Base-by-base conservation (phyloP, 2,797 vertebrate species). In the Esox lucius region DNA sequence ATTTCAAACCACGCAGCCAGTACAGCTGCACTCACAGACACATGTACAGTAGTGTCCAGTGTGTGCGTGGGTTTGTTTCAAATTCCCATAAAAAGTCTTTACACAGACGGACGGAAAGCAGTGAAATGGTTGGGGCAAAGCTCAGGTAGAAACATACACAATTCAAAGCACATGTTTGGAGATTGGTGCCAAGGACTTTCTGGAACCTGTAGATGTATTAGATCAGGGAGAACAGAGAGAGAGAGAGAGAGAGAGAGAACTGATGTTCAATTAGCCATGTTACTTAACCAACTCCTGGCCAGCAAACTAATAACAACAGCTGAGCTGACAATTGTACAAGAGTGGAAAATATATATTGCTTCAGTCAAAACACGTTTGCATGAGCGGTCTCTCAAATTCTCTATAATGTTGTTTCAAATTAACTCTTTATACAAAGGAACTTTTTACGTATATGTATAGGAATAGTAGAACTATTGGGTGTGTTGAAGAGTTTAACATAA, bases 81-180 rank as follows among this genome's bases (percentile, higher is more conserved):
- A n/a, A 31, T 31, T 26, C 46, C 48, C 48, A 56, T 56, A 17
- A 16, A 56, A 28, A n/a, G 2, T 16, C 49, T 19, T 11, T 11
- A 65, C 62, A 65, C 62, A 68, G 31, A 69, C 77, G 26, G 69
- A 74, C 71, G 74, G 66, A 71, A 51, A 83, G 80, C 77, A 80
- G 59, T 77, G 49, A 62, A 70, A 76, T 71, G 35, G 73, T 53
- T 24, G 2, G 8, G n/a, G 26, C 22, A 26, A 28, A 16, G 22
- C 59, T 28, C 59, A 62, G 24, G 24, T 28, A 13, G 22, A 62
- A 24, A 62, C 22, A 62, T 22, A 62, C 22, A 24, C 59, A 62
- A 13, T 62, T 13, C 22, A 62, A 62, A 22, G 11, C 22, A 15
- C 59, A 62, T 62, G 59, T 62, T 26, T 9, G 22, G 0, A 62